These are phyloP conservation scores for Gallinago paraguaiae DNA, from an alignment of 2,113 vertebrate genomes.

Conservation along the genomic window DNA sequence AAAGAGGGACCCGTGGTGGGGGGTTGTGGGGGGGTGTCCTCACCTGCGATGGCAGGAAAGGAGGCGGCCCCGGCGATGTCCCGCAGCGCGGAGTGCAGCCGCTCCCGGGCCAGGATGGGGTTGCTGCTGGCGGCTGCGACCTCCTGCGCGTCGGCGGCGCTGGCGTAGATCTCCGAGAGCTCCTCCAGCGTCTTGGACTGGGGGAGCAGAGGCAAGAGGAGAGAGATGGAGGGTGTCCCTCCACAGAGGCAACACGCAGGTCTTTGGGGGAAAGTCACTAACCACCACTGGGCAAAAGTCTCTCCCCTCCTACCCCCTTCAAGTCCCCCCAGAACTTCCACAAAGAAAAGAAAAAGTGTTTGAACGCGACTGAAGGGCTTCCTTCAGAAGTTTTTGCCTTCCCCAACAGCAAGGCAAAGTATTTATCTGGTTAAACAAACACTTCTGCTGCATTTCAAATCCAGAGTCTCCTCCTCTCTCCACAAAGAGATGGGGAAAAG, in stretches of 20 bases:
- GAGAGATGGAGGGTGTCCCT: neutral
- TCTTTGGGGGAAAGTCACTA: neutral
- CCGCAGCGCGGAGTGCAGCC: slow-evolving; percentile 77
- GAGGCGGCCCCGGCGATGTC: slow-evolving; percentile 73
- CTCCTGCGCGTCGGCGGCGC: slow-evolving; percentile 79
- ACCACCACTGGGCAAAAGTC: neutral
- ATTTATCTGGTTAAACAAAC: neutral
- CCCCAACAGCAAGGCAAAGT: neutral
- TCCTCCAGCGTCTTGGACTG: slow-evolving; percentile 80
- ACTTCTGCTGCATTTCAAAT: neutral
- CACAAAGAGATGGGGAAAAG: neutral
- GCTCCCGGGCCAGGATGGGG: slow-evolving; percentile 69
- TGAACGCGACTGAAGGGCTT: neutral
- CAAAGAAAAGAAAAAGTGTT: accelerated
- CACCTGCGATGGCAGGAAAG: slow-evolving; percentile 56
- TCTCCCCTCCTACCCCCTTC: neutral
- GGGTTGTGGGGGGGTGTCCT: neutral
- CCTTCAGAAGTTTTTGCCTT: neutral
- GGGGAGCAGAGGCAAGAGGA: neutral
- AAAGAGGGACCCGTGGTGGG: accelerated
- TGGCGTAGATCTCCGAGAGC: slow-evolving; percentile 78
- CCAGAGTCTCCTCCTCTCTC: neutral
- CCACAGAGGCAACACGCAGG: accelerated
- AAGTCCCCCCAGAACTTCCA: neutral
- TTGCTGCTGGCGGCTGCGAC: slow-evolving; percentile 70